Conservation (phyloP, 2,797 vertebrate genomes). For the Myotis pilosus region DNA sequence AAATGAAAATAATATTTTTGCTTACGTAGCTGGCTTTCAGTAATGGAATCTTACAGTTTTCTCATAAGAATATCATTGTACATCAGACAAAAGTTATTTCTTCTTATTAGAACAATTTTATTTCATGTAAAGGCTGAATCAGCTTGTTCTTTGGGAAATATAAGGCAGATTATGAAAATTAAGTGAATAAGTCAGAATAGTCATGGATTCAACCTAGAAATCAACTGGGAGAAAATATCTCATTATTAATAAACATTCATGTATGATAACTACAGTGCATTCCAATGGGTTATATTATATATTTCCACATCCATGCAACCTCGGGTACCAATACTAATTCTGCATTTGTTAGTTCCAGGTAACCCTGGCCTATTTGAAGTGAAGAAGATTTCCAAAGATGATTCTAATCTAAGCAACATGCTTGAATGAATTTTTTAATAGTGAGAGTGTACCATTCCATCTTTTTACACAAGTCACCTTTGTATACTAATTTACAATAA, state of each 20-base stretch:
- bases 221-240: conserved; percentile 41
- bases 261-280: neutral
- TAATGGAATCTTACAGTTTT: conserved; percentile 45
- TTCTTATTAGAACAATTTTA: conserved; percentile 77
- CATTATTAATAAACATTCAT: conserved; percentile 53
- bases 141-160: conserved; percentile 69
- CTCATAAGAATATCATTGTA: conserved; percentile 55
- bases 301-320: neutral
- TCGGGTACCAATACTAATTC: neutral
- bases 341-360: neutral
- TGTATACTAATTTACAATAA: neutral
- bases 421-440: conserved; percentile 3
- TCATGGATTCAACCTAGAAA: conserved; percentile 21
- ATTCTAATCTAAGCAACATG: neutral
- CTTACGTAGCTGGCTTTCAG: neutral
- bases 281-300: neutral
- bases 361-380: neutral
- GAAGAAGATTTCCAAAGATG: conserved; percentile 26
- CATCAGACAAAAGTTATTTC: conserved; percentile 54
- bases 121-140: conserved; percentile 72
- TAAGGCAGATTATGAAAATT: conserved; percentile 68
- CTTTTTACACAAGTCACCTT: neutral
- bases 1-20: conserved; percentile 50
- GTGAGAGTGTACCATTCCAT: neutral
- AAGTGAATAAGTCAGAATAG: conserved; percentile 66